Evolutionary conservation across 2,888 invertebrate species (phyloP).

Genomic region (Rhogogaster chlorosoma): DNA sequence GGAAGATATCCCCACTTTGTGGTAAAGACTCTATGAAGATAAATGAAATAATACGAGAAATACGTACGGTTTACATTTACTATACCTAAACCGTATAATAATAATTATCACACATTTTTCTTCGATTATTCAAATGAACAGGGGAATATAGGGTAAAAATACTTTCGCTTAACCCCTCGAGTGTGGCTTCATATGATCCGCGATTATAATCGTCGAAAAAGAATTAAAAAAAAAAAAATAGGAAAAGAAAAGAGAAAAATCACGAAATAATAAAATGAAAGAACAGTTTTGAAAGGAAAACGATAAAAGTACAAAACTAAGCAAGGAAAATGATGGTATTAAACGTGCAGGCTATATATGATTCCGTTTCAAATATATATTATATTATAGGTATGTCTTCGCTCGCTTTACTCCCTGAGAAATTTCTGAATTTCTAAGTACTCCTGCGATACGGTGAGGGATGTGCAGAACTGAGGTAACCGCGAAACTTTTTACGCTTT

Average conservation of each 20-base stretch:
- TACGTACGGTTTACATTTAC: neutral
- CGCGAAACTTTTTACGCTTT: neutral
- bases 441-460: neutral
- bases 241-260: neutral
- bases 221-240: neutral
- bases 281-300: neutral
- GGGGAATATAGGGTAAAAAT: no score
- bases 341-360: neutral
- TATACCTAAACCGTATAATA: neutral
- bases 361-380: neutral
- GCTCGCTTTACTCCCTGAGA: neutral
- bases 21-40: neutral
- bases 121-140: neutral
- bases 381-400: neutral
- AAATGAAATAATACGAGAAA: neutral
- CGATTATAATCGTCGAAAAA: neutral
- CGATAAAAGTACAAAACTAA: neutral
- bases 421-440: neutral
- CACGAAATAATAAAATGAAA: neutral
- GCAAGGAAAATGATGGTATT: neutral
- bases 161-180: no score
- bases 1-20: neutral
- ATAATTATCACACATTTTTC: neutral
- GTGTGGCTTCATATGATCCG: neutral
- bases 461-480: neutral